A percentile compares a stretch with the other conserved stretches of the same genome.
phyloP scores from a whole-genome alignment of 2,113 vertebrate genomes.

The Embiotoca jacksoni region DNA sequence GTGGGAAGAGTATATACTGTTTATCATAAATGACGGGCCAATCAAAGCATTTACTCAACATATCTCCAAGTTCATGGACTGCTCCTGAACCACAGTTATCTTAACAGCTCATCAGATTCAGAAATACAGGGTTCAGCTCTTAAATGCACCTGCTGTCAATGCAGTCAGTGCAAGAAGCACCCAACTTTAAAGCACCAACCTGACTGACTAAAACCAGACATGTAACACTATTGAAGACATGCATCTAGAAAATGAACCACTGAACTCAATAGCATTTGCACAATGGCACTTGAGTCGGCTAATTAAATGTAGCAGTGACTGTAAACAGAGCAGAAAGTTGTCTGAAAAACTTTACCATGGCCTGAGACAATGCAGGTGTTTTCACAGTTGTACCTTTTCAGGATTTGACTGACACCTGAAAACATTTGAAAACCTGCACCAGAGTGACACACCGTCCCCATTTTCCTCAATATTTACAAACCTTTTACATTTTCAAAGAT shows the following conservation, averaged over 20 bases:
- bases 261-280: slow-evolving; percentile 13
- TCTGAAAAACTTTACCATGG: not conserved
- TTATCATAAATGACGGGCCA: slow-evolving; percentile 17
- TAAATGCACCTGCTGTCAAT: slow-evolving; percentile 19
- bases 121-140: not conserved
- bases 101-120: slow-evolving; percentile 14
- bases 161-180: slow-evolving; percentile 14
- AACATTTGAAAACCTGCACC: not conserved
- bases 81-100: slow-evolving; percentile 15
- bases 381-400: not conserved
- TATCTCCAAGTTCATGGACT: not conserved
- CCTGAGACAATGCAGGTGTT: not conserved
- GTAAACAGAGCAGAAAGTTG: slow-evolving; percentile 21
- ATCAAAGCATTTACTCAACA: slow-evolving; percentile 27
- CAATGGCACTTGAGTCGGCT: not conserved
- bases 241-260: slow-evolving; percentile 6
- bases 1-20: slow-evolving; percentile 4
- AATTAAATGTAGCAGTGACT: not conserved
- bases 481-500: slow-evolving; percentile 32
- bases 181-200: not conserved
- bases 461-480: slow-evolving; percentile 15
- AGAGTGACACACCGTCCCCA: not conserved
- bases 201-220: not conserved
- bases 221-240: not conserved
- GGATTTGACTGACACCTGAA: not conserved